phyloP scores from a whole-genome alignment of 2,888 invertebrate species.

The Nymphalis urticae region DNA sequence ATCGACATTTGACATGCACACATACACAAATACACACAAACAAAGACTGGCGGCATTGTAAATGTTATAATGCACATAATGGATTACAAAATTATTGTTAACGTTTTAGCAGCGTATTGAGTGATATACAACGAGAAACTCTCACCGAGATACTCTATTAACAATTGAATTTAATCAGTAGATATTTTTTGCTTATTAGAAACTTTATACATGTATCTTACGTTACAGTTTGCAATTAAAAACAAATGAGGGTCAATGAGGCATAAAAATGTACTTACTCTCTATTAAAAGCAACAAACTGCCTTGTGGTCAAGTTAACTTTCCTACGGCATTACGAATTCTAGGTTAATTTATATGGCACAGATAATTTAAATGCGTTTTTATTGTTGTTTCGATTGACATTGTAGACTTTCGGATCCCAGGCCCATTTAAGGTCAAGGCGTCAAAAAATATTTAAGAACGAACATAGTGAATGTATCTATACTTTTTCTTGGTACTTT shows the following conservation, averaged over 20 bases:
- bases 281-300: slow-evolving; percentile 12
- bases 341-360: slow-evolving; percentile 27
- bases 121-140: too few species aligned
- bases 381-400: slow-evolving; percentile 8
- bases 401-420: slow-evolving; percentile 3
- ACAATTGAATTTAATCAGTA: too few species aligned
- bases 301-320: slow-evolving; percentile 11
- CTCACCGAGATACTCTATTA: too few species aligned
- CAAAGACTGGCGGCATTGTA: too few species aligned
- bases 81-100: too few species aligned
- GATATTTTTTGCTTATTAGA: neutral
- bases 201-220: slow-evolving; percentile 5
- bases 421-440: neutral
- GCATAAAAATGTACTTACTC: slow-evolving; percentile 16
- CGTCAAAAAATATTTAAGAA: neutral
- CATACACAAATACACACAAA: too few species aligned
- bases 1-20: too few species aligned
- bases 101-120: too few species aligned
- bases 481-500: neutral
- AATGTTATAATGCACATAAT: too few species aligned
- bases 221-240: slow-evolving; percentile 18
- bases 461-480: neutral
- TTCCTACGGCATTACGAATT: slow-evolving; percentile 14
- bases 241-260: slow-evolving; percentile 14
- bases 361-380: slow-evolving; percentile 14